Evolutionary conservation across 2,888 invertebrate genomes (phyloP).

Genomic region (Spodoptera littoralis): DNA sequence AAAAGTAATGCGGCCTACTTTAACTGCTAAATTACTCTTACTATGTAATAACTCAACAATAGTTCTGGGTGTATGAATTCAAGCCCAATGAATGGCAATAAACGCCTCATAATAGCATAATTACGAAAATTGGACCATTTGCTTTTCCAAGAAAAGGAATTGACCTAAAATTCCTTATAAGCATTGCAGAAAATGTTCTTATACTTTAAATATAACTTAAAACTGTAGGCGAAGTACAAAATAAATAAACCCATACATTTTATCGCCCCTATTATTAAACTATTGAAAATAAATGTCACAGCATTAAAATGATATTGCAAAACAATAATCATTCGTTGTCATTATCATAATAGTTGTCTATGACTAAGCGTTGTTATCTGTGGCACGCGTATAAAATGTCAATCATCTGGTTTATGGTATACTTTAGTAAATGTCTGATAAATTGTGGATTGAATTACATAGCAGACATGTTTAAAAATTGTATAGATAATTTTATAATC

Average conservation of each 20-base stretch:
- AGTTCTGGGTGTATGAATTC: too few relatives aligned
- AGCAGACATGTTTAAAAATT: not conserved
- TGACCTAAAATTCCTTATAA: too few relatives aligned
- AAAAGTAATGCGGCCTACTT: too few relatives aligned
- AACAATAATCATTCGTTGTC: constrained; percentile 40
- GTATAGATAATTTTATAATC: too few relatives aligned
- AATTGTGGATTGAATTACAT: constrained; percentile 35
- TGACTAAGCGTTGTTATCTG: constrained; percentile 50
- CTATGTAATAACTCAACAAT: too few relatives aligned
- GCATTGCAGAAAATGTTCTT: too few relatives aligned
- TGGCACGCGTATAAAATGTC: constrained; percentile 46
- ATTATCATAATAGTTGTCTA: constrained; percentile 51
- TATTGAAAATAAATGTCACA: constrained; percentile 35
- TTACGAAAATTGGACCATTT: too few relatives aligned
- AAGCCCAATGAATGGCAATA: too few relatives aligned
- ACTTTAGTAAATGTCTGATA: constrained; percentile 20
- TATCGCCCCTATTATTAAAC: constrained; percentile 22
- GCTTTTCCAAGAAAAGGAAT: too few relatives aligned
- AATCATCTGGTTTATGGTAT: constrained; percentile 49
- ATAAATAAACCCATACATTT: constrained; percentile 6
- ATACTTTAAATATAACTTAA: too few relatives aligned
- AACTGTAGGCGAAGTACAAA: constrained; percentile 4
- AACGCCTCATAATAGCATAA: too few relatives aligned
- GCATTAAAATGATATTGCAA: constrained; percentile 36
- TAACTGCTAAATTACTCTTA: too few relatives aligned